phyloP scores from a whole-genome alignment of 2,888 invertebrate species.

The Cristatella mucedo region DNA sequence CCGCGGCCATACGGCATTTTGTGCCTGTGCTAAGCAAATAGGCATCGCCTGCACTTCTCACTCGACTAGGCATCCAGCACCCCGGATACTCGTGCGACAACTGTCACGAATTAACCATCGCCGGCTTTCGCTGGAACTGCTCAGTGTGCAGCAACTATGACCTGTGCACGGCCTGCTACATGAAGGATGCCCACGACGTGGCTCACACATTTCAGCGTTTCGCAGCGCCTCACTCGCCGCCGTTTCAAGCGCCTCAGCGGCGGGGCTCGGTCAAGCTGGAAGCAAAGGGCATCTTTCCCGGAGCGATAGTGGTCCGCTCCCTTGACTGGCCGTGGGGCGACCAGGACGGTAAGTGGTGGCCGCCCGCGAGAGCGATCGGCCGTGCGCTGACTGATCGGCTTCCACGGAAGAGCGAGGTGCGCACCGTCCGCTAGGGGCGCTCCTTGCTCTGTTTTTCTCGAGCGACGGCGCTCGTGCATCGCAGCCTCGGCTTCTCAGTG shows the following conservation, averaged over 20 bases:
- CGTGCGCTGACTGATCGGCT: too few relatives aligned
- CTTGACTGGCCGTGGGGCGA: constrained; percentile 79
- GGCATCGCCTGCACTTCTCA: too few relatives aligned
- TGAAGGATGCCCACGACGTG: constrained; percentile 61
- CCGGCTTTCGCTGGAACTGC: constrained; percentile 69
- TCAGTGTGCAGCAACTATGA: constrained; percentile 62
- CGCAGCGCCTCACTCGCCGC: constrained; percentile 45
- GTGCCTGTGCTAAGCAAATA: too few relatives aligned
- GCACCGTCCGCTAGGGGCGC: too few relatives aligned
- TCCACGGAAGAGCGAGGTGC: too few relatives aligned
- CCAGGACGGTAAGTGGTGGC: constrained; percentile 61
- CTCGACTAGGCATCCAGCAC: constrained; percentile 65
- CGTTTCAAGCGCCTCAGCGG: too few relatives aligned
- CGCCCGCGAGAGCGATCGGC: too few relatives aligned
- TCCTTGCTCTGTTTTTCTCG: too few relatives aligned
- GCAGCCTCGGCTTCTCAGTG: too few relatives aligned
- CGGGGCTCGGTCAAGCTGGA: constrained; percentile 51
- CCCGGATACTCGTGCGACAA: constrained; percentile 66
- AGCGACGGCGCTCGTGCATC: too few relatives aligned
- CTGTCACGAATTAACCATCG: constrained; percentile 59
- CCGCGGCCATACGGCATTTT: too few relatives aligned
- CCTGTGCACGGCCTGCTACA: constrained; percentile 69
- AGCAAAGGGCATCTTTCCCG: constrained; percentile 61
- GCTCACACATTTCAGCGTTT: constrained; percentile 60
- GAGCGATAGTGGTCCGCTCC: constrained; percentile 63